Evolutionary conservation across 92 coral and sea anemone genomes (phyloP), one percentile per base, ranked within the genome.

Genomic region (Palythoa grandiflora): DNA sequence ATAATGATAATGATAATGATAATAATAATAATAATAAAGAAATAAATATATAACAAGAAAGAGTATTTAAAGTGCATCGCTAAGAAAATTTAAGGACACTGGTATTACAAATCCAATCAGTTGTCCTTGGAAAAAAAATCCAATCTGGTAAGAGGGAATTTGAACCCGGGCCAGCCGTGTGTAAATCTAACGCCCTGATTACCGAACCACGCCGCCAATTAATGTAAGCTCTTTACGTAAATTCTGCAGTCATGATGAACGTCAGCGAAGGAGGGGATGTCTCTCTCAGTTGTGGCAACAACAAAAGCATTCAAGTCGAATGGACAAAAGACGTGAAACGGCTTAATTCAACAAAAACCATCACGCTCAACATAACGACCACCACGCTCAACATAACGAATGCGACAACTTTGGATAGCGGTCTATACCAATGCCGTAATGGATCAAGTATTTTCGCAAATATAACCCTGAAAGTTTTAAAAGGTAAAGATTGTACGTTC

Each of bases 341-440:
- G 36, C 83, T 78, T 28, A 28, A 28, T 44, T 19, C 71, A 0
- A 78, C 66, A 57, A 55, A 78, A 6, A 53, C 83, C 21, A 53
- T 48, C 19, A 78, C 71, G 17, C 20, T 53, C 10, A 14, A 13
- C 68, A 78, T 55, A 37, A 3, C 57, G 5, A 53, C 83, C 21
- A 54, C 68, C 20, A 78, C 52, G 9, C 20, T 55, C n/a, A 14
- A 6, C 68, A 78, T 78, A 37, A 3, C 71, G 40, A 38, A 7
- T 5, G 83, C 71, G 20, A 16, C 9, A 9, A 57, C 54, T 78
- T 50, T 2, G 71, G 71, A 78, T 37, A 78, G 83, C 83, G 83
- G 83, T 37, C 21, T 53, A 13, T 78, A 78, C 71, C 36, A 78
- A 44, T 78, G 83, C 65, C 83, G 83, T 2, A 54, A 78, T 78